Evolutionary conservation across 1,140 invertebrate species (phyloP), one percentile per base, ranked within the genome.

Genomic region (Magallana ariakensis): DNA sequence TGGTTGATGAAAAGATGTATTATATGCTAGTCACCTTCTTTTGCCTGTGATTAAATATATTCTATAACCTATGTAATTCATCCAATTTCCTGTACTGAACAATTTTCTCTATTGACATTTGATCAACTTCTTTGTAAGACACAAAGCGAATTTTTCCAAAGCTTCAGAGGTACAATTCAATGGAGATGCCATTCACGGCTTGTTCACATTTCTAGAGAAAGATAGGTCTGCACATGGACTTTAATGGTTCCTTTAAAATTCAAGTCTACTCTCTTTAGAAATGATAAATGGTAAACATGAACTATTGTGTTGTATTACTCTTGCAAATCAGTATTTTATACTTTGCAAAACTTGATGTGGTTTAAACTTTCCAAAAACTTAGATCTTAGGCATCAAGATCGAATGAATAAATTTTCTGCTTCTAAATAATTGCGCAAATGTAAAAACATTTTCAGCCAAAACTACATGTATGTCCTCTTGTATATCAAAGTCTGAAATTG

Each of bases 1-100:
- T 75, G 26, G 66, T 11, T 26, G 22, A 26, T 75, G 66, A 75
- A 75, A 75, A 33, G 66, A 75, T 75, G 66, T 75, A 33, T 75
- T 75, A 75, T 75, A 3, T 9, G 66, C 33, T 46, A 75, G 22
- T 26, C 22, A 75, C 66, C 33, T 26, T 33, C 22, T 11, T 75
- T 66, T 66, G n/a, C 22, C 22, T 75, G 22, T 13, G 9, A 75
- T 26, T 75, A 75, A 26, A 75, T 19, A 75, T 26, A 19, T 75
- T 75, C 33, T 46, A 46, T 46, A 46, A 26, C 66, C 66, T 75
- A 75, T 26, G 33, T 13, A 5, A 26, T 75, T 26, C 58, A 46
- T 46, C 58, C 13, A 26, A 22, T 75, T 26, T 75, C 19, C 22
- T 26, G 22, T 26, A 33, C 22, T 10, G 9, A 26, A 26, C 22